These are phyloP conservation scores for Herminia tarsipennalis DNA, from an alignment of 2,888 invertebrate species.

Conservation along the genomic window DNA sequence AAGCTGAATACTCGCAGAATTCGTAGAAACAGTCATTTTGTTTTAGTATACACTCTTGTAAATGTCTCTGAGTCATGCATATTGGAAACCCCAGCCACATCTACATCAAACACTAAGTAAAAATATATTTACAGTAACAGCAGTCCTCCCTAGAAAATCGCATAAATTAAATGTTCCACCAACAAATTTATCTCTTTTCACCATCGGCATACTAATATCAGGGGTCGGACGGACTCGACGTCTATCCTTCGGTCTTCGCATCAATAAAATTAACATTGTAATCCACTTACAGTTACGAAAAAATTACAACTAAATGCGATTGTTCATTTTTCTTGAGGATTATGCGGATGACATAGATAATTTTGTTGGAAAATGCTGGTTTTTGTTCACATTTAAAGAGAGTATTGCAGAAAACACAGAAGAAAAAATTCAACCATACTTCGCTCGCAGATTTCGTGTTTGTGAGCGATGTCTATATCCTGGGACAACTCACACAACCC, in stretches of 20 bases:
- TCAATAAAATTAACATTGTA: conserved; percentile 85
- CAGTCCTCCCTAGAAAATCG: conserved; percentile 64
- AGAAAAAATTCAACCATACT: no score
- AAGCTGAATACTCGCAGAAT: no score
- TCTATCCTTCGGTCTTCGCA: conserved; percentile 72
- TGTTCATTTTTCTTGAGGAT: conserved; percentile 43
- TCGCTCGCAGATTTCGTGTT: no score
- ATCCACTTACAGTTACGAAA: conserved; percentile 78
- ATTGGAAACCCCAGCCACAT: conserved; percentile 4
- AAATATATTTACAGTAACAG: conserved; percentile 50
- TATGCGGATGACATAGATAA: conserved; percentile 45
- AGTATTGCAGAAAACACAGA: no score
- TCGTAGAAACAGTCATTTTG: no score
- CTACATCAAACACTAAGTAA: conserved; percentile 26
- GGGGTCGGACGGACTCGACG: conserved; percentile 34
- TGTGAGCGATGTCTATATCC: no score
- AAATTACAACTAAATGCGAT: conserved; percentile 69
- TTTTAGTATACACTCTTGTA: background rate
- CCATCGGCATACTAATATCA: conserved; percentile 82
- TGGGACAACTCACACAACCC: no score
- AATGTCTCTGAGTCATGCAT: conserved; percentile 1
- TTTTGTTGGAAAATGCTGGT: conserved; percentile 7
- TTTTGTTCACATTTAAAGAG: background rate
- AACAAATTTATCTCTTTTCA: conserved; percentile 82
- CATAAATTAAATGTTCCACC: conserved; percentile 80